phyloP scores from a whole-genome alignment of 2,113 vertebrate species.

The Bothrops jararaca region DNA sequence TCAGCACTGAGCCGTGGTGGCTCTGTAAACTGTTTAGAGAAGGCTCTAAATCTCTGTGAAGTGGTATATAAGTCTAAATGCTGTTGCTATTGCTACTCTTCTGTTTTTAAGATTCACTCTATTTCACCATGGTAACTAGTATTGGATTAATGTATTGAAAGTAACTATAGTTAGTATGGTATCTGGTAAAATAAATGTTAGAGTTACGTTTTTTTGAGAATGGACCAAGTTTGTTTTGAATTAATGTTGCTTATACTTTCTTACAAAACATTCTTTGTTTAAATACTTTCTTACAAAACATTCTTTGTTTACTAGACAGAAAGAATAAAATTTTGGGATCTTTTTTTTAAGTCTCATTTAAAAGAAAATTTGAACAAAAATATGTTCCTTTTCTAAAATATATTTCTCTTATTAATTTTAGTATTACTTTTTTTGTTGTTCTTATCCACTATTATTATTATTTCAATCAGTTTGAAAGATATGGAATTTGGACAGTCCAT shows the following conservation, averaged over 20 bases:
- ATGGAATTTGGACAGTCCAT: background rate
- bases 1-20: too few relatives aligned
- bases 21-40: too few relatives aligned
- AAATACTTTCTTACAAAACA: background rate
- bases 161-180: background rate
- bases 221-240: background rate
- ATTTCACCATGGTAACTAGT: background rate
- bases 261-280: background rate
- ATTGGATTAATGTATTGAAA: slow-evolving; percentile 2
- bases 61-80: too few relatives aligned
- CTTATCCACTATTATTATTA: background rate
- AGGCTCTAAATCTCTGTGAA: too few relatives aligned
- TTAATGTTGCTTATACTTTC: background rate
- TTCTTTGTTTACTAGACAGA: background rate
- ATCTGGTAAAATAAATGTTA: background rate
- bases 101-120: background rate
- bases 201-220: background rate
- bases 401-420: background rate
- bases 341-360: background rate
- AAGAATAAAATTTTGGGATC: too few relatives aligned
- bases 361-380: background rate
- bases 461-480: background rate
- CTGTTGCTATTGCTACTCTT: background rate
- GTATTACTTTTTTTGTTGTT: background rate
- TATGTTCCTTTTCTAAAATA: background rate